Percentiles rank a stretch among this genome's conserved stretches.
Conservation (phyloP, 2,113 vertebrate genomes). For the Hyaena hyaena region DNA sequence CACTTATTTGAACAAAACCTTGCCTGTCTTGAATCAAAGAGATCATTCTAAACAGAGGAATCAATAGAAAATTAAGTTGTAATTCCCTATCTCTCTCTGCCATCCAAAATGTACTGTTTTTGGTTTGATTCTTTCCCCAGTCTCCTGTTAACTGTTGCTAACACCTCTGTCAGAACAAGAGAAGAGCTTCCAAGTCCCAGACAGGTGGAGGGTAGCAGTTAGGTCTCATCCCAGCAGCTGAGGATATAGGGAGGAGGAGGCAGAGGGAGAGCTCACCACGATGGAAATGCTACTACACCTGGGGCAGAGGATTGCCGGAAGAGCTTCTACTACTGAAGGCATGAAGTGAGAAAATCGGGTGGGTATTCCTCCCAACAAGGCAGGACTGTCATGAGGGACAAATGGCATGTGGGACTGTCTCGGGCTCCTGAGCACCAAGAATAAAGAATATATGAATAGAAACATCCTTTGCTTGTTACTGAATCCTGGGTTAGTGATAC, state of each 20-base stretch:
- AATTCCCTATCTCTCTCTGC: background rate
- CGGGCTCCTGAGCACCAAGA: background rate
- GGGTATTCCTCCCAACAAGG: background rate
- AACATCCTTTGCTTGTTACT: background rate
- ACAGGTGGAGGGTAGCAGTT: no score
- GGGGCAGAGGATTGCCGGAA: no score
- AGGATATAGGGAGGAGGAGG: background rate
- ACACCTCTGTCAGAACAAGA: background rate
- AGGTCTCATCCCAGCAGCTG: background rate
- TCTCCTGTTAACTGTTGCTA: no score
- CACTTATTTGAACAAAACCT: background rate
- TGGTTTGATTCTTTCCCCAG: background rate
- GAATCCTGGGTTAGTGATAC: background rate
- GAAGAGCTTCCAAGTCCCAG: background rate
- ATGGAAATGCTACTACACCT: no score
- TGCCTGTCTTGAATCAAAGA: background rate
- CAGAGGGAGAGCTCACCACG: background rate
- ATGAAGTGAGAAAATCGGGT: background rate
- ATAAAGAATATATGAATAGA: background rate
- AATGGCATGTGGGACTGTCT: background rate
- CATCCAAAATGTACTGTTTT: background rate
- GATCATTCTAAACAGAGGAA: background rate
- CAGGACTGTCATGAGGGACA: background rate
- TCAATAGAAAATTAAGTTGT: background rate
- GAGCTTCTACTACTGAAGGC: accelerated